These are phyloP conservation scores for Aphidius ervi DNA, from an alignment of 1,140 invertebrate species.

Conservation along the genomic window DNA sequence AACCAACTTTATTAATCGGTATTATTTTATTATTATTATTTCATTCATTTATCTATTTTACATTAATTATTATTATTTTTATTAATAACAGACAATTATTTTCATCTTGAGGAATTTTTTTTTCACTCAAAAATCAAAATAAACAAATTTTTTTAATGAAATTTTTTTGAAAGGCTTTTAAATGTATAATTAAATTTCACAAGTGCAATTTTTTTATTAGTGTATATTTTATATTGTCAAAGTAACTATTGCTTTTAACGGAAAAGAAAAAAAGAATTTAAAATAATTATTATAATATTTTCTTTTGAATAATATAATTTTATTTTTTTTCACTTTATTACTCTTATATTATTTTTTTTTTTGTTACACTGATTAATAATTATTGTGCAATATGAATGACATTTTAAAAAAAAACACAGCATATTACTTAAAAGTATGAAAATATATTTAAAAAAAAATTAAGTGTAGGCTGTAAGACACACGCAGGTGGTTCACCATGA, in stretches of 20 bases:
- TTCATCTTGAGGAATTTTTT: too few relatives aligned
- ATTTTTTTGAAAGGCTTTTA: neutral
- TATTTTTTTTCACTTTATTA: neutral
- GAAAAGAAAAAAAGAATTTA: too few relatives aligned
- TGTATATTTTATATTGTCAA: too few relatives aligned
- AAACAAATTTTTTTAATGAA: neutral
- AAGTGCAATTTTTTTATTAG: too few relatives aligned
- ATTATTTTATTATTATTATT: conserved; percentile 23
- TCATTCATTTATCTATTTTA: conserved; percentile 20
- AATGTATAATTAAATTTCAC: too few relatives aligned
- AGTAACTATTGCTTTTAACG: too few relatives aligned
- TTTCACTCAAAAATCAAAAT: neutral
- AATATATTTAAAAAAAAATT: neutral
- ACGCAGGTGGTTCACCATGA: conserved; percentile 10
- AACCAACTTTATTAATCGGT: conserved; percentile 52
- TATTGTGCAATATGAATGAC: neutral
- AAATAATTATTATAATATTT: too few relatives aligned
- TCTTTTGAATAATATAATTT: neutral
- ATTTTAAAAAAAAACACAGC: too few relatives aligned
- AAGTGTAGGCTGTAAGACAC: neutral
- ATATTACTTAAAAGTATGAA: neutral
- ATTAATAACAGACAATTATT: too few relatives aligned
- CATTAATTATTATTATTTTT: conserved; percentile 1
- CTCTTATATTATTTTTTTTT: neutral
- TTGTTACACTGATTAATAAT: conserved; percentile 1